phyloP scores from a whole-genome alignment of 2,888 invertebrate species.

The Cryptocephalus primarius region DNA sequence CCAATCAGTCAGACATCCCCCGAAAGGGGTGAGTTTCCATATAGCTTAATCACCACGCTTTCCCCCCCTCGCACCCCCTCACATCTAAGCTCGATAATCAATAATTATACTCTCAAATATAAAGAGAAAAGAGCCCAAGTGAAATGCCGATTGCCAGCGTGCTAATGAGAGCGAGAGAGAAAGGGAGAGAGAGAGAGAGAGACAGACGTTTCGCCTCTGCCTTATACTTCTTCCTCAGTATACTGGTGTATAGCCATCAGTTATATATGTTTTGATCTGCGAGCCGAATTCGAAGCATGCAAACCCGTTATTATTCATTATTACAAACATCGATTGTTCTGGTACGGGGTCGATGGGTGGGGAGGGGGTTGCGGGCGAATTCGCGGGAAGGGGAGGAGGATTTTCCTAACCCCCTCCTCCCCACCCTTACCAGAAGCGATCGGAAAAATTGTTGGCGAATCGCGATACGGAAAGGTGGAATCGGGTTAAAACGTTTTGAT shows the following conservation, averaged over 20 bases:
- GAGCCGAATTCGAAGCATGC: conserved; percentile 19
- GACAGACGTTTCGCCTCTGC: not conserved
- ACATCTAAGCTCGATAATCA: conserved; percentile 45
- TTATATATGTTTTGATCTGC: conserved; percentile 20
- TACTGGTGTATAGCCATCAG: conserved; percentile 18
- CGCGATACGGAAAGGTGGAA: too few relatives aligned
- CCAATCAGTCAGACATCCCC: conserved; percentile 36
- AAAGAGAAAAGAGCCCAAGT: conserved; percentile 39
- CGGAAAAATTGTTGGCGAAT: too few relatives aligned
- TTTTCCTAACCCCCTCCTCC: too few relatives aligned
- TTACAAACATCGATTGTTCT: conserved; percentile 17
- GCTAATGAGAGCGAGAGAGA: conserved; percentile 25
- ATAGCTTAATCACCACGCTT: conserved; percentile 45
- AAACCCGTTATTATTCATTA: conserved; percentile 21
- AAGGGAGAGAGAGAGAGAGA: not conserved
- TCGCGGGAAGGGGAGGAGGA: conserved; percentile 1
- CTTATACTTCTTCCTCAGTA: not conserved
- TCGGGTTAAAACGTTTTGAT: too few relatives aligned
- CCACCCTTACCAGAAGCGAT: too few relatives aligned
- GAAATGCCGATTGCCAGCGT: conserved; percentile 31
- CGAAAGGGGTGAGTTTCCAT: conserved; percentile 44
- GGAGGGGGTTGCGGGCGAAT: not conserved
- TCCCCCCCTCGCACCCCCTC: conserved; percentile 32
- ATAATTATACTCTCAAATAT: conserved; percentile 52
- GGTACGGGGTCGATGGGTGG: conserved; percentile 3